These are phyloP conservation scores for Sicus ferrugineus DNA, from an alignment of 2,888 invertebrate species.

Conservation along the genomic window DNA sequence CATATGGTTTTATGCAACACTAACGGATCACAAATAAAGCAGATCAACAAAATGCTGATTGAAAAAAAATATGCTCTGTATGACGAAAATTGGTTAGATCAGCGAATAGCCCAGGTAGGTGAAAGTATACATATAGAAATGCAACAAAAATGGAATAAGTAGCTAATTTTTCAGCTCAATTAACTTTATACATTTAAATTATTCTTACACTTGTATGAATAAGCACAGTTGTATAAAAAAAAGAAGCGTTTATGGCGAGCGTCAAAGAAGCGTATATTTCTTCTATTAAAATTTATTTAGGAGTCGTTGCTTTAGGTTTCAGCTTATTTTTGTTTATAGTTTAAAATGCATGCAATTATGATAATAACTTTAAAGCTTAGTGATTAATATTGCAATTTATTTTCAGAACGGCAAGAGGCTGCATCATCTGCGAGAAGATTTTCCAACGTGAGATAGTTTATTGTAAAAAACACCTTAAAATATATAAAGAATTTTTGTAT, in stretches of 20 bases:
- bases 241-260: too few species aligned
- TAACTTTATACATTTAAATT: too few species aligned
- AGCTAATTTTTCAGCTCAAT: constrained; percentile 18
- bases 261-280: too few species aligned
- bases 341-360: too few species aligned
- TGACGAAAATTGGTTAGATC: constrained; percentile 46
- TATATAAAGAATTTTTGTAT: constrained; percentile 29
- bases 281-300: too few species aligned
- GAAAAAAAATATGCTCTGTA: constrained; percentile 46
- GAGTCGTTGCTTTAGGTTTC: too few species aligned
- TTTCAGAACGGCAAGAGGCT: constrained; percentile 46
- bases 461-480: neutral
- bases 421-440: constrained; percentile 50
- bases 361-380: neutral
- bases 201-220: too few species aligned
- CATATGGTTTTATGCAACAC: constrained; percentile 55
- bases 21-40: constrained; percentile 42
- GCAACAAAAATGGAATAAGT: too few species aligned
- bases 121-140: constrained; percentile 1
- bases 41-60: constrained; percentile 48
- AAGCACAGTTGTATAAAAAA: too few species aligned
- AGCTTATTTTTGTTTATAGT: too few species aligned
- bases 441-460: constrained; percentile 49
- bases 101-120: constrained; percentile 43
- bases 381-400: constrained; percentile 15